Base-by-base conservation (phyloP, 1,140 invertebrate genomes). In the Eciton burchellii region DNA sequence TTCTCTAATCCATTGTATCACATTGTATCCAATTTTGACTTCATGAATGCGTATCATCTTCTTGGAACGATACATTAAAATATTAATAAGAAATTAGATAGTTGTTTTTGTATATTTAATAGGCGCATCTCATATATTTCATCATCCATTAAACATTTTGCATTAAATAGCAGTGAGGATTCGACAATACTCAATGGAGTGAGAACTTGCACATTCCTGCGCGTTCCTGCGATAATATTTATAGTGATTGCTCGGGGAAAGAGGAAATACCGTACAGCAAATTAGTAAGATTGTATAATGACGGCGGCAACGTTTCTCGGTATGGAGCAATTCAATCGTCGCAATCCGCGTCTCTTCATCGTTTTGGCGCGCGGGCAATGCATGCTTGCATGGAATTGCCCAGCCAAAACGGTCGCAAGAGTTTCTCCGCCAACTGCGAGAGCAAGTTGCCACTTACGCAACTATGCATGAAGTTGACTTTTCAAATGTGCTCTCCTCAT, bases 401-500 rank as follows among this genome's bases (percentile, higher is more conserved):
- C 47, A 59, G 59, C 72, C 52, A 68, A 86, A 62, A 54, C 47
- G 56, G 52, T 82, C 71, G 81, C 59, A 82, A 73, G 57, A 82
- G 45, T 85, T 83, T 83, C 84, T 83, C 84, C 76, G 62, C 81
- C 65, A 68, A 74, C 84, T 81, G 52, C 81, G 60, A 81, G 24
- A 76, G 52, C 45, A 72, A 52, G 56, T 86, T 84, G 76, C 86
- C 59, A 88, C 86, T 88, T 88, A 68, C 73, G 87, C 87, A 83
- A 66, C 79, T 87, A 54, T 88, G 77, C 87, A 79, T 87, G 52
- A 88, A 88, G 83, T 88, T 87, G 85, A 88, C 83, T 83, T 82
- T 84, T 84, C 68, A 72, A 84, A 86, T 52, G 83, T 56, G 29
- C 68, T 73, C 59, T 54, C 63, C 14, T 70, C 52, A 24, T 79